Evolutionary conservation across 2,888 invertebrate genomes (phyloP).

Genomic region (Scaptodrosophila latifasciaeformis): DNA sequence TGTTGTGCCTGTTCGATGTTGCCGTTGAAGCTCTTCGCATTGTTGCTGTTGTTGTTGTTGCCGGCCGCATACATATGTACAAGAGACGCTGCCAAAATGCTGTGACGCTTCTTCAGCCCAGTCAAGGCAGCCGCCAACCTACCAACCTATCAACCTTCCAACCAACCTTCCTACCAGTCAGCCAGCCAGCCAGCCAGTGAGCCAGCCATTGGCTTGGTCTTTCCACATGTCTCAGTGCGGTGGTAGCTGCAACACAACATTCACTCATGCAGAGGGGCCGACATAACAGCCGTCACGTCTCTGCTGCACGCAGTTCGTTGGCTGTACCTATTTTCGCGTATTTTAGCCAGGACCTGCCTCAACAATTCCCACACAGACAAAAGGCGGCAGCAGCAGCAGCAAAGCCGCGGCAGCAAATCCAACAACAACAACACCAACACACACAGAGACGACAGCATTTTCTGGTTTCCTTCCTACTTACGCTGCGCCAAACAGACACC

Average conservation of each 20-base stretch:
- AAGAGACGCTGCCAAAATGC: constrained; percentile 33
- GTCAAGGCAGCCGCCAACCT: not conserved
- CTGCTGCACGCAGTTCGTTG: constrained; percentile 70
- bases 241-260: constrained; percentile 28
- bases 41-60: constrained; percentile 15
- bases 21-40: too few relatives aligned
- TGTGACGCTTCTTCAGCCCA: not conserved
- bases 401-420: constrained; percentile 1
- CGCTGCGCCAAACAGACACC: constrained; percentile 34
- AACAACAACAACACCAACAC: constrained; percentile 27
- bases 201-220: constrained; percentile 23
- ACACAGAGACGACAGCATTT: constrained; percentile 29
- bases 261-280: constrained; percentile 5
- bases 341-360: constrained; percentile 73
- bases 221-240: constrained; percentile 43
- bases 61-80: constrained; percentile 23
- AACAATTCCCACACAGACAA: constrained; percentile 56
- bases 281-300: constrained; percentile 3
- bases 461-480: constrained; percentile 67
- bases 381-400: not conserved
- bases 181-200: not conserved
- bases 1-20: constrained; percentile 47
- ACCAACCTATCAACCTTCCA: too few relatives aligned
- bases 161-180: constrained; percentile 5
- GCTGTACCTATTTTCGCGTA: constrained; percentile 72